Percentiles rank a stretch among this genome's conserved stretches.
These are phyloP conservation scores for Bombus confusus DNA, from an alignment of 1,140 invertebrate genomes.

Conservation along the genomic window DNA sequence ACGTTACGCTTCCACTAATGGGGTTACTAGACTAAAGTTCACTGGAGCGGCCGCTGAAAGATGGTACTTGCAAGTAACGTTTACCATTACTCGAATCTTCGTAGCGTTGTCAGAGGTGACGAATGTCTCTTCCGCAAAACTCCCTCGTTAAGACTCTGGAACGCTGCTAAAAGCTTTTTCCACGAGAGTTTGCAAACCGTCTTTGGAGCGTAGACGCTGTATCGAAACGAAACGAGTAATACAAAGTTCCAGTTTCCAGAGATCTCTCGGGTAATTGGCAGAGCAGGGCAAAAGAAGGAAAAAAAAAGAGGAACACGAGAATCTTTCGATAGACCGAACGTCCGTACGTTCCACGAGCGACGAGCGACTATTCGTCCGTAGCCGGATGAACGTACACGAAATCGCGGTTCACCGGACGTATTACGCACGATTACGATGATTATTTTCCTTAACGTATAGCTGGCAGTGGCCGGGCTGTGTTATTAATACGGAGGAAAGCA, in stretches of 20 bases:
- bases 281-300: rapidly evolving
- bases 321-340: neutral
- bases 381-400: conserved; percentile 52
- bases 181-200: neutral
- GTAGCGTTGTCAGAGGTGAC: neutral
- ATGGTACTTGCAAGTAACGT: neutral
- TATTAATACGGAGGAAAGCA: conserved; percentile 75
- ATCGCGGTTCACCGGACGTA: conserved; percentile 61
- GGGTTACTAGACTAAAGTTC: neutral
- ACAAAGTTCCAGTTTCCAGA: neutral
- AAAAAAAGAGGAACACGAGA: neutral
- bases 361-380: conserved; percentile 8
- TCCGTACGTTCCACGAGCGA: neutral
- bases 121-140: neutral
- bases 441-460: conserved; percentile 72
- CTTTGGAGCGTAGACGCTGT: neutral
- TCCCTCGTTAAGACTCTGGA: neutral
- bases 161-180: neutral
- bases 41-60: neutral
- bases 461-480: conserved; percentile 63
- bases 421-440: conserved; percentile 75
- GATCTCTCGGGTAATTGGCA: neutral
- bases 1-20: neutral
- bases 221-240: neutral
- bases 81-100: neutral